Percentiles rank a stretch among this genome's conserved stretches.
These are phyloP conservation scores for Pomacea canaliculata DNA, from an alignment of 2,888 invertebrate genomes.

Conservation along the genomic window DNA sequence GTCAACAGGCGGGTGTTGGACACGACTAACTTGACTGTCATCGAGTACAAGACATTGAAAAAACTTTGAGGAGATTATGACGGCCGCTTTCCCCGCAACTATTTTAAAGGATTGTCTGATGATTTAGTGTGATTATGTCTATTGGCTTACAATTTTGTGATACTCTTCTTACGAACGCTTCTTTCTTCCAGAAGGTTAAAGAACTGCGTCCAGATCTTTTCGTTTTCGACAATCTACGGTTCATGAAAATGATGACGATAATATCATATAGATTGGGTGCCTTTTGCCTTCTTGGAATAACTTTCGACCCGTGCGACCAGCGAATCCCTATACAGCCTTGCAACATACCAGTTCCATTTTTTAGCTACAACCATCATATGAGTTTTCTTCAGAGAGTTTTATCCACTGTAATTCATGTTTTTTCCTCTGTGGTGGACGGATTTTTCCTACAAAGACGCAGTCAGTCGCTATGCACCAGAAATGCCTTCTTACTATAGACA, in stretches of 20 bases:
- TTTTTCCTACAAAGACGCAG: neutral
- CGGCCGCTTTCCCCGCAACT: no score
- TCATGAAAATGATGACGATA: slow-evolving; percentile 3
- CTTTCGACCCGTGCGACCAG: no score
- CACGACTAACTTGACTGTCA: no score
- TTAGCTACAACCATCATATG: neutral
- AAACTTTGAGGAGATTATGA: no score
- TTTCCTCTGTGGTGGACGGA: neutral
- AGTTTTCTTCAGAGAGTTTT: neutral
- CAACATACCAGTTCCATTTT: no score
- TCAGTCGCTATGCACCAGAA: slow-evolving; percentile 21
- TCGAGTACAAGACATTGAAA: no score
- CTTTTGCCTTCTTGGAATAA: slow-evolving; percentile 4
- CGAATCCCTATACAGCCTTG: neutral
- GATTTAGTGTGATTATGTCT: no score
- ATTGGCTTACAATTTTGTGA: no score
- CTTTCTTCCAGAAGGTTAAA: no score
- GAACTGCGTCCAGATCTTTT: slow-evolving; percentile 15
- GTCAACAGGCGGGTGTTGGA: no score
- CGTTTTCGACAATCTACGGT: neutral
- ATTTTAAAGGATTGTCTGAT: no score
- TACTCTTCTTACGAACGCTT: no score
- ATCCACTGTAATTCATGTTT: neutral
- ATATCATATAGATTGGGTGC: slow-evolving; percentile 12
- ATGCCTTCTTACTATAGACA: slow-evolving; percentile 16